These are phyloP conservation scores for Excalfactoria chinensis DNA, from an alignment of 2,113 vertebrate genomes.

Conservation along the genomic window DNA sequence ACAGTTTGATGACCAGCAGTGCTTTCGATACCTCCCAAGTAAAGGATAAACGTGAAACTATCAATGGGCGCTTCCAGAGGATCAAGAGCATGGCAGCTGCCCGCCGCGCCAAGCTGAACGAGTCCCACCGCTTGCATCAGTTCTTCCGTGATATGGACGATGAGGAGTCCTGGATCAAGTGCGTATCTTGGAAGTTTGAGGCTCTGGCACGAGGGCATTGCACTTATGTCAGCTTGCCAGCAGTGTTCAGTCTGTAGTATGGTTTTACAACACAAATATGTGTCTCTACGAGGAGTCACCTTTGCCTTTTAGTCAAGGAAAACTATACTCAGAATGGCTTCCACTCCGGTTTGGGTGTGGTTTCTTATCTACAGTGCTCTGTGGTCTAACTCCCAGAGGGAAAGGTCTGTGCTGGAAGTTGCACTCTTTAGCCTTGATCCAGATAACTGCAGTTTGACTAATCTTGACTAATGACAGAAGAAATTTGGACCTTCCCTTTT, in stretches of 20 bases:
- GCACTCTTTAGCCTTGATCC: neutral
- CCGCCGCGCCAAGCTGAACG: constrained; percentile 89
- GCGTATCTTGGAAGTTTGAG: neutral
- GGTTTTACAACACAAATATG: neutral
- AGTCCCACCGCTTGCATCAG: constrained; percentile 97
- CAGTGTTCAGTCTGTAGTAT: neutral
- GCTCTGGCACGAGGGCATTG: rapidly evolving
- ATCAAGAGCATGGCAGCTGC: constrained; percentile 93
- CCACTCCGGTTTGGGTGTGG: neutral
- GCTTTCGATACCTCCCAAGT: constrained; percentile 96
- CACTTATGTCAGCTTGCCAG: neutral
- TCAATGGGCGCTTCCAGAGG: constrained; percentile 91
- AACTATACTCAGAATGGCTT: neutral
- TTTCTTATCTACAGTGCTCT: neutral
- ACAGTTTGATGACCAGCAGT: constrained; percentile 95
- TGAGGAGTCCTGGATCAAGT: constrained; percentile 99
- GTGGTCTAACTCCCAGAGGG: neutral
- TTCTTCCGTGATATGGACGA: constrained; percentile 99
- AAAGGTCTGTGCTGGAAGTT: neutral
- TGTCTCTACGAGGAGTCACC: neutral
- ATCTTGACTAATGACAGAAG: neutral
- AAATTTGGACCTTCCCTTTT: neutral
- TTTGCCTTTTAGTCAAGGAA: neutral
- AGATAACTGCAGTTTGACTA: neutral
- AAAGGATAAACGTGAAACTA: constrained; percentile 92